phyloP scores from a whole-genome alignment of 2,797 vertebrate species.

The Chlorospingus flavigularis region DNA sequence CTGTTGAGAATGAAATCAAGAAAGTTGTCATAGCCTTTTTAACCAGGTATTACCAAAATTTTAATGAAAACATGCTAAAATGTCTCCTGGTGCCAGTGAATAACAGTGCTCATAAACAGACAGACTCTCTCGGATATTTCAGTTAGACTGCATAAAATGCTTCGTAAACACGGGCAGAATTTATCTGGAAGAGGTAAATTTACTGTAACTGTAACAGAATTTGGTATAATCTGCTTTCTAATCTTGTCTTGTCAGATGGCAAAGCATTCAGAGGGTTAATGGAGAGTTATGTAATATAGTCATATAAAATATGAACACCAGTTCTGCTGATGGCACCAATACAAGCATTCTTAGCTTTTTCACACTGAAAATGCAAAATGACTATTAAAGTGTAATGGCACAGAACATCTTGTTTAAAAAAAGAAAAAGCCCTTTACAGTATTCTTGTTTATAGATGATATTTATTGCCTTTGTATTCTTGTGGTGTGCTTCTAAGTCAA shows the following conservation, averaged over 20 bases:
- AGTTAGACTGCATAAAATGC: neutral
- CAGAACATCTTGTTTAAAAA: constrained; percentile 62
- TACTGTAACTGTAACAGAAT: neutral
- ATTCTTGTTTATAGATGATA: constrained; percentile 76
- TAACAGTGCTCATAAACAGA: neutral
- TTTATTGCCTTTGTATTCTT: constrained; percentile 76
- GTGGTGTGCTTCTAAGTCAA: constrained; percentile 70
- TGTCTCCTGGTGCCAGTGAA: neutral
- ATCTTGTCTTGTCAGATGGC: neutral
- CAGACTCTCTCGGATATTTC: neutral
- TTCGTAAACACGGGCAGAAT: neutral
- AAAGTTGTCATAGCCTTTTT: neutral
- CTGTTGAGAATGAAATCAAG: neutral
- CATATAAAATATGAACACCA: constrained; percentile 26
- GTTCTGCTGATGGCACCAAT: neutral
- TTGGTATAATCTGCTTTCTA: neutral
- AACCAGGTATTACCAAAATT: neutral
- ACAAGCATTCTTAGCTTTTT: constrained; percentile 40
- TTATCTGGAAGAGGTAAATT: neutral
- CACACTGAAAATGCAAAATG: constrained; percentile 56
- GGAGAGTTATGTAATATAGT: constrained; percentile 37
- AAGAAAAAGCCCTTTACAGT: constrained; percentile 38
- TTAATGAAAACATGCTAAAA: neutral
- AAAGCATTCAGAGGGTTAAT: constrained; percentile 27
- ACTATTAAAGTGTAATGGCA: constrained; percentile 73